Evolutionary conservation across 2,797 vertebrate species (phyloP).

Genomic region (Semotilus atromaculatus): DNA sequence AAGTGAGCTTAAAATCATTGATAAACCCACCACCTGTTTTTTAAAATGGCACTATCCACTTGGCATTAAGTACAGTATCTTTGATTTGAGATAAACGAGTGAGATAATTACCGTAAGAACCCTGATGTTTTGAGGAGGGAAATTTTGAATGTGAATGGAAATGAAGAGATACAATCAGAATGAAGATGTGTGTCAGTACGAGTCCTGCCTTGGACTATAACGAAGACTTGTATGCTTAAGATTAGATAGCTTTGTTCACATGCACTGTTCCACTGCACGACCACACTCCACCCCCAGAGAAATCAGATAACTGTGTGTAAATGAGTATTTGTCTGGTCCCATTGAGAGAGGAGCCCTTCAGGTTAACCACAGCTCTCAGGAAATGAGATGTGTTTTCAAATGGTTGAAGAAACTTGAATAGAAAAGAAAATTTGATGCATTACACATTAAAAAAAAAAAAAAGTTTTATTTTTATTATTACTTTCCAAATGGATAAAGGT

Average conservation of each 20-base stretch:
- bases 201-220: constrained; percentile 1
- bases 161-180: constrained; percentile 1
- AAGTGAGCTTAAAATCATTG: neutral
- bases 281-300: neutral
- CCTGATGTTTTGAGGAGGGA: neutral
- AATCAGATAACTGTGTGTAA: constrained; percentile 39
- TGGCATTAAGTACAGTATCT: neutral
- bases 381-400: constrained; percentile 26
- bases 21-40: neutral
- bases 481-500: neutral
- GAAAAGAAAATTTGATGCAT: neutral
- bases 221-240: constrained; percentile 59
- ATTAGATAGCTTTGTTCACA: constrained; percentile 44
- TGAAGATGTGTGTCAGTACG: neutral
- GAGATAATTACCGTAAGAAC: neutral
- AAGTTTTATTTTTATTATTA: too few relatives aligned
- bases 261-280: constrained; percentile 23
- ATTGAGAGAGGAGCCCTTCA: constrained; percentile 25
- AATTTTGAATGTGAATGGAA: neutral
- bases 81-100: neutral
- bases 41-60: neutral
- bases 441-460: too few relatives aligned
- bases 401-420: neutral
- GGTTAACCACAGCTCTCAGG: constrained; percentile 5
- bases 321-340: constrained; percentile 56